Conservation (phyloP, 2,113 vertebrate species). For the Archilochus colubris region DNA sequence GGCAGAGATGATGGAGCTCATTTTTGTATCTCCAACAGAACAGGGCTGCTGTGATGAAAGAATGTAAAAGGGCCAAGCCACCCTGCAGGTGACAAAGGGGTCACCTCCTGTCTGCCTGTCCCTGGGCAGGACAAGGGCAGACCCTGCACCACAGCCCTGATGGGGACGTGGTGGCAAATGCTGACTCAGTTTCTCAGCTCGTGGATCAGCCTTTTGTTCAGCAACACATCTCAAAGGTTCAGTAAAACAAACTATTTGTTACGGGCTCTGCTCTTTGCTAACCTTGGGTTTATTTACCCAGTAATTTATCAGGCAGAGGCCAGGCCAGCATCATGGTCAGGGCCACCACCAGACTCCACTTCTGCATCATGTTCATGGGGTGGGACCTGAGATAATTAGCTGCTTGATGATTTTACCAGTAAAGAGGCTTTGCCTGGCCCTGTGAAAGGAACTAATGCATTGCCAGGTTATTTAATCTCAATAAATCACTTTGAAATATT, state of each 20-base stretch:
- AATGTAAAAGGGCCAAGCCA: neutral
- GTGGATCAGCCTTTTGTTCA: neutral
- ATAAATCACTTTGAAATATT: constrained; percentile 37
- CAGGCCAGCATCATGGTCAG: neutral
- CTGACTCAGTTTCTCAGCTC: neutral
- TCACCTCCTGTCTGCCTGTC: neutral
- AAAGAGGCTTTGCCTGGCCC: neutral
- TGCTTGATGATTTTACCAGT: neutral
- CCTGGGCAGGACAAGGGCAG: neutral
- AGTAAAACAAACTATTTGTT: neutral
- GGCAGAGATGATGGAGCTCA: neutral
- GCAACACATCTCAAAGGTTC: neutral
- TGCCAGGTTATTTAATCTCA: constrained; percentile 21
- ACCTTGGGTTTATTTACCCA: neutral
- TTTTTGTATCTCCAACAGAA: neutral
- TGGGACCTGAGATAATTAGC: neutral
- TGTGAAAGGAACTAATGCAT: constrained; percentile 5
- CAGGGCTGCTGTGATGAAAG: neutral
- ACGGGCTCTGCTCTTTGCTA: neutral
- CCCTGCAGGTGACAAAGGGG: neutral
- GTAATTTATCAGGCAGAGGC: neutral
- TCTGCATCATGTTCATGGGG: neutral
- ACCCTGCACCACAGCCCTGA: neutral
- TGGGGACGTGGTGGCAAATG: neutral
- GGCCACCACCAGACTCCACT: neutral